Evolutionary conservation across 1,140 invertebrate genomes (phyloP), one percentile per base, ranked within the genome.

Genomic region (Saccostrea cuccullata): DNA sequence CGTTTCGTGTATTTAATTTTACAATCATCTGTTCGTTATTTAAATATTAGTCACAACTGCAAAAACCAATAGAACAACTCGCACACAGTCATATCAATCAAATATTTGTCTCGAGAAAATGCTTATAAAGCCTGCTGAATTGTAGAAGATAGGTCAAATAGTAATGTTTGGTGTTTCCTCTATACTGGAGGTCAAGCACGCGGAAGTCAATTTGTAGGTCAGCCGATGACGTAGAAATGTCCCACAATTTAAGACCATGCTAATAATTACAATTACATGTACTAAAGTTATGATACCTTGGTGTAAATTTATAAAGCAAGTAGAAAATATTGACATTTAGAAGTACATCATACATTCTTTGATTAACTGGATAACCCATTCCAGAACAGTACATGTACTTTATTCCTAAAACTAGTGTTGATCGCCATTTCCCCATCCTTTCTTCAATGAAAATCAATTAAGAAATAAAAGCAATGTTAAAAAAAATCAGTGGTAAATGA

Each of bases 101-200:
- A 73, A 73, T 73, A 26, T 73, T 73, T 73, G 70, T 36, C 70
- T 26, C 30, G 30, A 30, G 70, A 73, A 73, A 73, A 26, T 73
- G 30, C 13, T 73, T 20, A 64, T 15, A 20, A n/a, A 64, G n/a
- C 60, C 13, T 47, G 17, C 60, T 47, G 47, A 47, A 47, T 67
- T 67, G 60, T 67, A n/a, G 23, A 67, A 17, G 60, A 4, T 67
- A 17, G 15, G 60, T 17, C 23, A 20, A n/a, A 23, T 20, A 67
- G 23, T n/a, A 8, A 6, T 47, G 17, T n/a, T 67, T n/a, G 2
- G 23, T n/a, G 23, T 2, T 67, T 9, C 60, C 0, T 20, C 6
- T 47, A 47, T 47, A 15, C 70, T 73, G 9, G 26, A 30, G 26
- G 58, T 13, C 70, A 15, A 73, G 26, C 26, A 73, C 26, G 30